Base-by-base conservation (phyloP, 2,113 vertebrate species). In the Ptilorrhoa leucosticta region DNA sequence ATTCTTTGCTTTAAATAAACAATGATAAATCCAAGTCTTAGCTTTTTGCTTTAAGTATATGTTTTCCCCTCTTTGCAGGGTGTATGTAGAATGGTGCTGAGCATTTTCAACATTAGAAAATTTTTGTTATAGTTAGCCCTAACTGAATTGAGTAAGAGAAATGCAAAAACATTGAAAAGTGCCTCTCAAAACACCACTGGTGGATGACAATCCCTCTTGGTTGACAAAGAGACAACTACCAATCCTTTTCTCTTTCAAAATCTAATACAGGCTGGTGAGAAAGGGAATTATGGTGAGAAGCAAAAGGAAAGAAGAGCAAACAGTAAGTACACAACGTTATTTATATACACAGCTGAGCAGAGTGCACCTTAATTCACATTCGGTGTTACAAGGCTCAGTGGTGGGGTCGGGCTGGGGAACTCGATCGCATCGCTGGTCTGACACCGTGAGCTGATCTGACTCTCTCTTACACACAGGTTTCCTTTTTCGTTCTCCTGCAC, bases 281-380 rank as follows among this genome's bases (percentile, higher is more conserved):
- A 86, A 79, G 45, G 28, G 19, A 54, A 15, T 66, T 40, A n/a
- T 0, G 22, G 45, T 18, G 45, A 89, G 45, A 50, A 19, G 39
- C 0, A 2, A 84, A 83, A 87, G 61, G n/a, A 51, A 71, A 87
- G 60, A 80, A 21, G 27, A 64, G 33, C 28, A 86, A 94, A 54
- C 39, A 64, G 30, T n/a, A 87, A 83, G 58, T 28, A 61, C 14
- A 82, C 1, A 8, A 65, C 4, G 17, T 31, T 86, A 83, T 7
- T 30, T 56, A 54, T 91, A 86, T 13, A 94, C 22, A 40, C 0
- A 6, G 78, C 31, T n/a, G 44, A 81, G 58, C 22, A 86, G 57
- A 80, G 44, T 5, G 66, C 83, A 99, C 99, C 99, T 99, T 97
- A 99, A 96, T 98, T 99, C 99, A 94, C 99, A 99, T 61, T 99